Percentiles rank a stretch among this genome's conserved stretches.
Conservation (phyloP, 92 coral and sea anemone species). For the Blastomussa wellsi region DNA sequence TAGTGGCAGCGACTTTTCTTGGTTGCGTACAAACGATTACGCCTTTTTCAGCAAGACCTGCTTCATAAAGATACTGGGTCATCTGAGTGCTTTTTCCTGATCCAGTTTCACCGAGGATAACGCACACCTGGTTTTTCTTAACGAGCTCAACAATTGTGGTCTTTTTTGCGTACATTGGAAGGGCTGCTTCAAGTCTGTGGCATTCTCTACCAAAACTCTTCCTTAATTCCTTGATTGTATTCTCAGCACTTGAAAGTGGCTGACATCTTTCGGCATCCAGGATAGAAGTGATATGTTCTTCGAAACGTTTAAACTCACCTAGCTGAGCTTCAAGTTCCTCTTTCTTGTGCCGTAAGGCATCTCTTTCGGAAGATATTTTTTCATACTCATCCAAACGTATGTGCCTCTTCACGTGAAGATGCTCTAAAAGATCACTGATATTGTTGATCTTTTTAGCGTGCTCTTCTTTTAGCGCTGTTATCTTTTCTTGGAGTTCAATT, state of each 20-base stretch:
- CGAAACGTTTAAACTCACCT: constrained; percentile 26
- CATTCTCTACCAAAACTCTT: constrained; percentile 70
- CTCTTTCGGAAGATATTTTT: constrained; percentile 33
- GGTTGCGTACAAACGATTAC: constrained; percentile 91
- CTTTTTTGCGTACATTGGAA: constrained; percentile 91
- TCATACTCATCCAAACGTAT: constrained; percentile 50
- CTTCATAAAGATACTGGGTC: constrained; percentile 88
- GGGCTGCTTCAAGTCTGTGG: constrained; percentile 61
- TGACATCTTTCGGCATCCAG: neutral
- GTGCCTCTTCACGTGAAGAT: constrained; percentile 26
- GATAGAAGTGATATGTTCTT: neutral
- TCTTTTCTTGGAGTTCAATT: constrained; percentile 34
- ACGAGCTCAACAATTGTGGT: constrained; percentile 59
- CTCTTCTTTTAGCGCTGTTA: neutral
- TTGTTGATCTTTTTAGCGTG: constrained; percentile 32
- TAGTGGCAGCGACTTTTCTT: constrained; percentile 92
- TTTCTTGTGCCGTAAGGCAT: constrained; percentile 60
- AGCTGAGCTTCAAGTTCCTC: constrained; percentile 49
- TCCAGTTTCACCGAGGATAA: constrained; percentile 93
- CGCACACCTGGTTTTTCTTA: constrained; percentile 67
- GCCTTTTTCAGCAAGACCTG: constrained; percentile 59
- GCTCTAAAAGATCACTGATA: constrained; percentile 7
- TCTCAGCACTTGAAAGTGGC: constrained; percentile 4
- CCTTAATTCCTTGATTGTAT: constrained; percentile 35
- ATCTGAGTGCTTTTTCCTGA: constrained; percentile 97